These are phyloP conservation scores for Macquaria ambigua DNA, from an alignment of 2,113 vertebrate species.

Conservation along the genomic window DNA sequence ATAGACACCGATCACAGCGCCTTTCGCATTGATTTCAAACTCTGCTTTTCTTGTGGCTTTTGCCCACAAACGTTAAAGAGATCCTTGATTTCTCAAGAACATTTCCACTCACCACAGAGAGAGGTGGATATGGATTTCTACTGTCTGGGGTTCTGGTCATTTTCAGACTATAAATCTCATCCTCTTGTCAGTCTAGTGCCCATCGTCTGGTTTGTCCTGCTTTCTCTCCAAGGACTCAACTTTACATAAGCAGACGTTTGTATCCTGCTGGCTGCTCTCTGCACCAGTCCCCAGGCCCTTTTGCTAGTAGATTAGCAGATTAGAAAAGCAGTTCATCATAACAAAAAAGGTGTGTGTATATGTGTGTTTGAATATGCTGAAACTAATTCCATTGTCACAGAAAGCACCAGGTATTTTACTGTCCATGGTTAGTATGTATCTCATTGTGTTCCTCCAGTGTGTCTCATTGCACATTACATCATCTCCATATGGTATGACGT, in stretches of 20 bases:
- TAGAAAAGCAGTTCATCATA: constrained; percentile 27
- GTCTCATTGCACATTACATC: constrained; percentile 15
- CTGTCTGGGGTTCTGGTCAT: constrained; percentile 13
- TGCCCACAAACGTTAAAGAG: constrained; percentile 23
- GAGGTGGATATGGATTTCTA: constrained; percentile 40
- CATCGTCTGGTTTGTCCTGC: constrained; percentile 15
- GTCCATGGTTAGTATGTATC: neutral
- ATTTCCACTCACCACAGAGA: constrained; percentile 29
- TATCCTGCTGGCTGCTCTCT: constrained; percentile 16
- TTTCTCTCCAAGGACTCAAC: constrained; percentile 43
- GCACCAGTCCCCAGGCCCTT: constrained; percentile 36
- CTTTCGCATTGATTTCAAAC: constrained; percentile 36
- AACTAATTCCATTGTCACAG: constrained; percentile 6
- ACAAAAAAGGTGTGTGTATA: neutral
- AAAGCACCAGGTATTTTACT: neutral
- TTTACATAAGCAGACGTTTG: constrained; percentile 45
- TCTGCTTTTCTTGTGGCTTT: constrained; percentile 28
- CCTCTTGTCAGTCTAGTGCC: constrained; percentile 21
- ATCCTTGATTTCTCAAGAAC: constrained; percentile 26
- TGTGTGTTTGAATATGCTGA: constrained; percentile 8
- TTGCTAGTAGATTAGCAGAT: constrained; percentile 44
- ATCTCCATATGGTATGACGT: constrained; percentile 11
- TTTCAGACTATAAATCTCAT: constrained; percentile 30
- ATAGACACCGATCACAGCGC: neutral
- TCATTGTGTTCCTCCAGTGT: neutral